Base-by-base conservation (phyloP, 2,888 invertebrate genomes). In the Miltochrista miniata region DNA sequence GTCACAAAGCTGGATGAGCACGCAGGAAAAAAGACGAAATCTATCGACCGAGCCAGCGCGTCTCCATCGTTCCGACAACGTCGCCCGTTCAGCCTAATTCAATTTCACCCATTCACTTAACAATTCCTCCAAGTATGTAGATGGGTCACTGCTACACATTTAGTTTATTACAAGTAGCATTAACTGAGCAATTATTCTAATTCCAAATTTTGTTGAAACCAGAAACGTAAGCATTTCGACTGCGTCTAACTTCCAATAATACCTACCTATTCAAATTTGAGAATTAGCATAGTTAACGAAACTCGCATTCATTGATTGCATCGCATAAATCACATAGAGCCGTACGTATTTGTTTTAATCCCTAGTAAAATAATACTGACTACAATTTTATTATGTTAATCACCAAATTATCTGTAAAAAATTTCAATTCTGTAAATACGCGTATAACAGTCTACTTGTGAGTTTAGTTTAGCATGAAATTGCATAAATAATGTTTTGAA, bases 121-220 rank as follows among this genome's bases (percentile, higher is more conserved):
- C 84, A 83, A 83, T 81, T 77, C 77, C 76, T 80, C 74, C 70
- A 80, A 85, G 79, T 82, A 81, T 24, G 18, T 24, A 31, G 81
- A 83, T 76, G 76, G 78, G 79, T 83, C 83, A 81, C 79, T 76
- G 74, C 71, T 76, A 70, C 71, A 70, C 78, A 82, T 87, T 85
- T 80, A 81, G 79, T 85, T 85, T 81, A 83, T 84, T 83, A 82
- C 81, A 70, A 84, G 71, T 72, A 77, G 72, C 77, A 78, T 83
- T 85, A 85, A 83, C 76, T 78, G 76, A 78, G 72, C 78, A 83
- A 84, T 83, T 83, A 79, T 82, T 83, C 77, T 74, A 70, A 79
- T 78, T 79, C 68, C 70, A 67, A 76, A 81, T 77, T n/a, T 79
- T 72, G 72, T 70, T 71, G 55, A 66, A 80, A 78, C 74, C 76